phyloP scores from a whole-genome alignment of 37 sponge, comb jelly and placozoan species.

The Mnemiopsis leidyi region DNA sequence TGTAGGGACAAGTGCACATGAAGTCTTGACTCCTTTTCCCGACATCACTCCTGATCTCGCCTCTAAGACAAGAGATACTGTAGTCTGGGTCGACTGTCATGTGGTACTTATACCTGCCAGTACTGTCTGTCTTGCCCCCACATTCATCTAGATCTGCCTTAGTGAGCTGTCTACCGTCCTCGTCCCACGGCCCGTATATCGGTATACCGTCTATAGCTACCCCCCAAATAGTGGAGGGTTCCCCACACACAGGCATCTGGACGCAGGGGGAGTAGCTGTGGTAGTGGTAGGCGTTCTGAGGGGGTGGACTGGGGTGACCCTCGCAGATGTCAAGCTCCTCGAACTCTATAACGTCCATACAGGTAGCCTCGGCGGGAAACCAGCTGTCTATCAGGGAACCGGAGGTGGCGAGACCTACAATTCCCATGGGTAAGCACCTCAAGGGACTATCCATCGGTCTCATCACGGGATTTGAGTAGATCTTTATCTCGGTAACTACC shows the following conservation, averaged over 20 bases:
- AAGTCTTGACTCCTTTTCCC: neutral
- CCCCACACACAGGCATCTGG: neutral
- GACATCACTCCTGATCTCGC: neutral
- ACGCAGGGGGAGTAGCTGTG: constrained; percentile 6
- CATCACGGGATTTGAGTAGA: neutral
- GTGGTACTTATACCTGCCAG: constrained; percentile 36
- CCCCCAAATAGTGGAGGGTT: neutral
- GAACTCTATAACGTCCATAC: neutral
- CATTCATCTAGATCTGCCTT: constrained; percentile 32
- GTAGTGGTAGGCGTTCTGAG: neutral
- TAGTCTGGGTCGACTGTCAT: neutral
- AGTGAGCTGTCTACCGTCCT: constrained; percentile 21
- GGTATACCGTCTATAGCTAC: constrained; percentile 33
- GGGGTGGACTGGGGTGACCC: constrained; percentile 25
- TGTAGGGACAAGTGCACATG: constrained; percentile 8
- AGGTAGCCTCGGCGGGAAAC: neutral
- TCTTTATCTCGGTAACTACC: neutral
- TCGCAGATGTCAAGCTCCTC: constrained; percentile 55
- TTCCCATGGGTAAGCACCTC: neutral
- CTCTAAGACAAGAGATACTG: constrained; percentile 1
- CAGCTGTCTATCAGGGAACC: neutral
- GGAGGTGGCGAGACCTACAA: neutral
- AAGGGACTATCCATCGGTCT: neutral
- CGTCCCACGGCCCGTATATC: neutral
- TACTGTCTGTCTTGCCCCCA: neutral